phyloP scores from a whole-genome alignment of 2,113 vertebrate species.

The Centrocercus urophasianus region DNA sequence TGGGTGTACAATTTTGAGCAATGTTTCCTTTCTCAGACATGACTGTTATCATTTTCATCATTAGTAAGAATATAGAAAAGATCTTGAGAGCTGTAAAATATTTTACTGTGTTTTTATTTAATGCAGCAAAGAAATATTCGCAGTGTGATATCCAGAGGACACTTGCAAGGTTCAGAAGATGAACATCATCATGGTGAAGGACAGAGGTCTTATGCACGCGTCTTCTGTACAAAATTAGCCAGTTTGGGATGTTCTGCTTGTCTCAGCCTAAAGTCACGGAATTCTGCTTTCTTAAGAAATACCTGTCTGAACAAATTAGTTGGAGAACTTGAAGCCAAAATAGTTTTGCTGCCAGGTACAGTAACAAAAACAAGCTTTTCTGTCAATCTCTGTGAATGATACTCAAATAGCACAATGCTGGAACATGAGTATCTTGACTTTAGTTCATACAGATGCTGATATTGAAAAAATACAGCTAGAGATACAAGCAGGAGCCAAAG shows the following conservation, averaged over 20 bases:
- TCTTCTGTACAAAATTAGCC: constrained; percentile 59
- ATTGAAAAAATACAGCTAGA: constrained; percentile 85
- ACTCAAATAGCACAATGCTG: not conserved
- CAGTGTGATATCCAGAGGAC: constrained; percentile 50
- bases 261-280: constrained; percentile 67
- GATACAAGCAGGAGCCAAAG: constrained; percentile 80
- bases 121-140: constrained; percentile 63
- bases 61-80: not conserved
- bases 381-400: not conserved
- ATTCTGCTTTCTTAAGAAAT: constrained; percentile 66
- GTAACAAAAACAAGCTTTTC: not conserved
- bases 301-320: constrained; percentile 72
- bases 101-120: not conserved
- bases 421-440: not conserved
- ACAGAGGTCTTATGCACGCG: not conserved
- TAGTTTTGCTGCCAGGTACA: constrained; percentile 81
- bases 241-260: constrained; percentile 77
- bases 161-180: constrained; percentile 14
- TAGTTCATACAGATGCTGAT: constrained; percentile 62
- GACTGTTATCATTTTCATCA: not conserved
- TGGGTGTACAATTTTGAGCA: not conserved
- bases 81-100: not conserved
- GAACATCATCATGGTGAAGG: not conserved
- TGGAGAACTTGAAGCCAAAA: constrained; percentile 76
- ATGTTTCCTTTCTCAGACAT: not conserved